A percentile compares a stretch with the other conserved stretches of the same genome.
Conservation (phyloP, 2,888 invertebrate species). For the Vanessa cardui region DNA sequence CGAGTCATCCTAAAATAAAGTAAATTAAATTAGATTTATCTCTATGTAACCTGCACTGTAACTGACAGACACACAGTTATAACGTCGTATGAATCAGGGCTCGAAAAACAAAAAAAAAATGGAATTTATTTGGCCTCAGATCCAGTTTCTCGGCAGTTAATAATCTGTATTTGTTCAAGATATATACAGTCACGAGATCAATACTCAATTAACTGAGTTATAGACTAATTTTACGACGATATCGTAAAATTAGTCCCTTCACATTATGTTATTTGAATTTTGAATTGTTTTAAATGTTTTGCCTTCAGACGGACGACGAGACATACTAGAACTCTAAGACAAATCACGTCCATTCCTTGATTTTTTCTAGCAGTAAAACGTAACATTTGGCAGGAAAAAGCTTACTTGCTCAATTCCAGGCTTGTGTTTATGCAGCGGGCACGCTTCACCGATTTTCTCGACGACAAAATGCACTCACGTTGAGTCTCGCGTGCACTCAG, state of each 20-base stretch:
- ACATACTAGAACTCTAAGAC: background rate
- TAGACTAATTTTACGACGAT: no score
- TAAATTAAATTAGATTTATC: no score
- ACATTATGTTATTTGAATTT: slow-evolving; percentile 18
- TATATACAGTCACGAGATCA: slow-evolving; percentile 31
- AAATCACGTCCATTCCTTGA: background rate
- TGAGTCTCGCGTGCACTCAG: slow-evolving; percentile 59
- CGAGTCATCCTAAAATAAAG: no score
- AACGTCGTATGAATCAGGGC: no score
- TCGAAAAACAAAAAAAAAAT: no score
- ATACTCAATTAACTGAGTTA: slow-evolving; percentile 35
- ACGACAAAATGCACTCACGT: slow-evolving; percentile 80
- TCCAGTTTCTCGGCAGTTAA: background rate
- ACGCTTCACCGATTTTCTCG: slow-evolving; percentile 70
- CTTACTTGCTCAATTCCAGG: slow-evolving; percentile 30
- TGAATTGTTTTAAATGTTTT: background rate
- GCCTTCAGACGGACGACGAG: background rate
- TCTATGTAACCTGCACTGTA: no score
- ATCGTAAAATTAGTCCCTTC: slow-evolving; percentile 19
- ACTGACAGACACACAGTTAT: no score
- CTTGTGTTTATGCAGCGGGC: slow-evolving; percentile 49
- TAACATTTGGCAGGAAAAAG: background rate
- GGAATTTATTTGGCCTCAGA: no score
- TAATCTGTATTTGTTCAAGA: slow-evolving; percentile 13
- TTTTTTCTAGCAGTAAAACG: slow-evolving; percentile 5